Percentiles rank a stretch among this genome's conserved stretches.
Evolutionary conservation across 2,797 vertebrate species (phyloP).

Genomic region (Huso huso): DNA sequence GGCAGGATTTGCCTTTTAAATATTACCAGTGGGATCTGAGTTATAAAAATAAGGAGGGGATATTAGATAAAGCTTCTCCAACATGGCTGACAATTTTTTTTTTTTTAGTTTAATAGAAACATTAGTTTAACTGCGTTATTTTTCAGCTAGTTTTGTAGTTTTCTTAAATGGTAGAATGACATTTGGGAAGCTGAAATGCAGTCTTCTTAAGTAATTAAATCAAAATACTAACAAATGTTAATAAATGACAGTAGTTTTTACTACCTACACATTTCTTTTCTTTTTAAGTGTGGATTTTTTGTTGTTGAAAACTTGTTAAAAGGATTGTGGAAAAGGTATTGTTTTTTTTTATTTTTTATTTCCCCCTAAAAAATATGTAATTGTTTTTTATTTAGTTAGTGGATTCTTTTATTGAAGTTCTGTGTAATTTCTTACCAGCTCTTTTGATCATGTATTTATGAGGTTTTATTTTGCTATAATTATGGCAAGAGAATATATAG

Average conservation of each 20-base stretch:
- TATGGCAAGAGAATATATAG: background rate
- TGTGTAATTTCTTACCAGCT: background rate
- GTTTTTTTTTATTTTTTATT: conserved; percentile 1
- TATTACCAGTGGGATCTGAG: conserved; percentile 50
- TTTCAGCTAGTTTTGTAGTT: conserved; percentile 24
- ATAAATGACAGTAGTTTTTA: conserved; percentile 16
- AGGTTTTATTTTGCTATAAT: no score
- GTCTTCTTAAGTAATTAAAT: conserved; percentile 41
- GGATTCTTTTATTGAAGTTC: background rate
- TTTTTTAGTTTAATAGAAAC: conserved; percentile 33
- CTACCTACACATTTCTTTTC: conserved; percentile 3
- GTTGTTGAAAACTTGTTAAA: conserved; percentile 4
- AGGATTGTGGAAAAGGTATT: conserved; percentile 9
- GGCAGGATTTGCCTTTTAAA: conserved; percentile 35
- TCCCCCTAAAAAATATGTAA: background rate
- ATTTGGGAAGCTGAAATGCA: conserved; percentile 44
- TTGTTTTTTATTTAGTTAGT: background rate
- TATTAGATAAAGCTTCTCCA: conserved; percentile 77
- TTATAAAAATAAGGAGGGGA: conserved; percentile 64
- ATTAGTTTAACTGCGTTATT: conserved; percentile 20
- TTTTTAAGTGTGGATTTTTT: conserved; percentile 10
- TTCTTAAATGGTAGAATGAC: conserved; percentile 28
- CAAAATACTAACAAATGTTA: conserved; percentile 31
- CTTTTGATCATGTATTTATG: background rate
- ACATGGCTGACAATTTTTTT: conserved; percentile 80